Percentiles rank a stretch among this genome's conserved stretches.
Evolutionary conservation across 2,113 vertebrate genomes (phyloP).

Genomic region (Pedionomus torquatus): DNA sequence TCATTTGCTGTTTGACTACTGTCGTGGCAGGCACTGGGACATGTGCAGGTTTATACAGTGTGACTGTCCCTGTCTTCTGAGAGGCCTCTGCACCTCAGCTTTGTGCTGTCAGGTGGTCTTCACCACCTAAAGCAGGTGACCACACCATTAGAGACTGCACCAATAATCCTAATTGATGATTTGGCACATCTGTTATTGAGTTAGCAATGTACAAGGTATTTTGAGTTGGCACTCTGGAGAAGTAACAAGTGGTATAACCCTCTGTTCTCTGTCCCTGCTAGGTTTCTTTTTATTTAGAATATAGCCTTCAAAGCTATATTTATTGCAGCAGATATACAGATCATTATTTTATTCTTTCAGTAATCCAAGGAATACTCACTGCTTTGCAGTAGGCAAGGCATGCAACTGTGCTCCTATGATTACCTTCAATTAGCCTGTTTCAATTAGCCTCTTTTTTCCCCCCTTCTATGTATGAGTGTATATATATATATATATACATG

Average conservation of each 20-base stretch:
- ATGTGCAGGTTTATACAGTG: background rate
- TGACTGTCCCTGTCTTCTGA: background rate
- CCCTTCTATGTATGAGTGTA: background rate
- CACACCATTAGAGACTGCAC: background rate
- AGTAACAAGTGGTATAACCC: background rate
- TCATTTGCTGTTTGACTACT: background rate
- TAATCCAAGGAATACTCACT: background rate
- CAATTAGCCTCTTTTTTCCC: too few species aligned
- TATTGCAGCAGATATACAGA: background rate
- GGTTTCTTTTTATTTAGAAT: background rate
- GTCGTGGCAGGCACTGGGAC: background rate
- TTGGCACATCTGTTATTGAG: background rate
- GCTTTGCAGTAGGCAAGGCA: background rate
- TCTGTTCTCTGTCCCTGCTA: background rate
- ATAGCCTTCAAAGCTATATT: background rate
- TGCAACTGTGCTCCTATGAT: background rate
- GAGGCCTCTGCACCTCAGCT: background rate
- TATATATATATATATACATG: accelerated
- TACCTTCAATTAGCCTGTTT: background rate
- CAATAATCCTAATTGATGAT: background rate
- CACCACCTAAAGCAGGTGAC: background rate
- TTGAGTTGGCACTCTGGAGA: background rate
- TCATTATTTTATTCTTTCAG: background rate
- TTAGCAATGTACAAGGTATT: background rate
- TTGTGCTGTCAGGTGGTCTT: background rate